Percentiles rank a stretch among this genome's conserved stretches.
Conservation (phyloP, 1,140 invertebrate genomes). For the Conus betulinus region DNA sequence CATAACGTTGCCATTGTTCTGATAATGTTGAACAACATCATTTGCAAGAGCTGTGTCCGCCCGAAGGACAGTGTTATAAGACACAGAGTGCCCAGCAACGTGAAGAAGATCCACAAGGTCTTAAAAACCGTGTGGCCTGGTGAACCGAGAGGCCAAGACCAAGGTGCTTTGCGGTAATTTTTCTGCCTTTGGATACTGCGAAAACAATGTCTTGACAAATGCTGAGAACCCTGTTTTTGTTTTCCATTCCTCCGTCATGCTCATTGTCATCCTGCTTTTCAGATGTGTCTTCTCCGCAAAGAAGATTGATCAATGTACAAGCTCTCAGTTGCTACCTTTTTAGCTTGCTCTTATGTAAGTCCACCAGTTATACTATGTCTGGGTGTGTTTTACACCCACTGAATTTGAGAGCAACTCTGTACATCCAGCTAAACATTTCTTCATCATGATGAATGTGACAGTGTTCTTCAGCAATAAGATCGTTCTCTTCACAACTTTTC, state of each 20-base stretch:
- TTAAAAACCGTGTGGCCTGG: neutral
- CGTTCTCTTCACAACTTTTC: neutral
- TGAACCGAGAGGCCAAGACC: neutral
- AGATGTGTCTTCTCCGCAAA: neutral
- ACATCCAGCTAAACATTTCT: neutral
- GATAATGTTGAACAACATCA: neutral
- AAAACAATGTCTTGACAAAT: conserved; percentile 2
- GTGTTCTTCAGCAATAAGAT: neutral
- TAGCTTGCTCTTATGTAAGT: neutral
- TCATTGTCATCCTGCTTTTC: neutral
- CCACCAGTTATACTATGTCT: neutral
- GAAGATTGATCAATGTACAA: neutral
- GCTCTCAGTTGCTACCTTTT: neutral
- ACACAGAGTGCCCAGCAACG: neutral
- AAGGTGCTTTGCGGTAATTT: neutral
- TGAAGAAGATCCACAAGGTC: neutral
- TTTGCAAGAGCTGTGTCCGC: neutral
- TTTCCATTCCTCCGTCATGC: neutral
- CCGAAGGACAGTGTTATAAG: neutral
- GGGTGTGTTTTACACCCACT: neutral
- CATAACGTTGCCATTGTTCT: neutral
- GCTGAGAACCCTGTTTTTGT: neutral
- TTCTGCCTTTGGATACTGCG: neutral
- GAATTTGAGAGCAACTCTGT: neutral
- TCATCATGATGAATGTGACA: neutral